Percentiles rank a stretch among this genome's conserved stretches.
Conservation (phyloP, 2,888 invertebrate species). For the Leptopilina drosophilae region DNA sequence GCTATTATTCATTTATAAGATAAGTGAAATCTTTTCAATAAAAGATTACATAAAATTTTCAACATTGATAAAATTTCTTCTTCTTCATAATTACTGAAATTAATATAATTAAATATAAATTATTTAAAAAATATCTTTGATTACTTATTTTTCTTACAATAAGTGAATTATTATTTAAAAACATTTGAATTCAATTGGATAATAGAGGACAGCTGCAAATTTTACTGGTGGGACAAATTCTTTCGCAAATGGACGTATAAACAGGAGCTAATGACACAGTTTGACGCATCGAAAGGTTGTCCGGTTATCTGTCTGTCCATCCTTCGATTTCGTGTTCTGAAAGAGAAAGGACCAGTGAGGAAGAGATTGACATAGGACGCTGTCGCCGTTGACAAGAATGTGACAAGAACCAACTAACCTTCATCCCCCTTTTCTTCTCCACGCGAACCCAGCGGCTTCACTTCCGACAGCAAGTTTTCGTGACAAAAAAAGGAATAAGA, state of each 20-base stretch:
- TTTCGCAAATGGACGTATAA: slow-evolving; percentile 65
- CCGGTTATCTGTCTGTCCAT: slow-evolving; percentile 67
- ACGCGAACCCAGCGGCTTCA: slow-evolving; percentile 63
- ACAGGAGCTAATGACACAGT: slow-evolving; percentile 75
- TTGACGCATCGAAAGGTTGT: slow-evolving; percentile 75
- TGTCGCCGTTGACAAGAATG: slow-evolving; percentile 76
- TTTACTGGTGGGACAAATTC: slow-evolving; percentile 58
- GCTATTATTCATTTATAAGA: no score
- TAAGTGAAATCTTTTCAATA: no score
- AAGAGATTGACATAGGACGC: slow-evolving; percentile 76
- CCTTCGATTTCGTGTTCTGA: slow-evolving; percentile 62
- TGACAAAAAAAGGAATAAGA: neutral
- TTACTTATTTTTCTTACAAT: neutral
- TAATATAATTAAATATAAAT: neutral
- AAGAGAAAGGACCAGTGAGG: slow-evolving; percentile 65
- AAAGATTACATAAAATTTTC: no score
- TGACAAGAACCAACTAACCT: slow-evolving; percentile 74
- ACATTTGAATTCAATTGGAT: slow-evolving; percentile 23
- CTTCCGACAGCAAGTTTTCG: slow-evolving; percentile 57
- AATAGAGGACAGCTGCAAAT: slow-evolving; percentile 37
- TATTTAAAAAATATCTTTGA: neutral
- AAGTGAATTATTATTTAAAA: neutral
- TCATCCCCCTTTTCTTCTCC: slow-evolving; percentile 64
- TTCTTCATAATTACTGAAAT: neutral
- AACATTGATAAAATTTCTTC: no score